A percentile compares a stretch with the other conserved stretches of the same genome.
These are phyloP conservation scores for Abrostola tripartita DNA, from an alignment of 2,888 invertebrate genomes.

Conservation along the genomic window DNA sequence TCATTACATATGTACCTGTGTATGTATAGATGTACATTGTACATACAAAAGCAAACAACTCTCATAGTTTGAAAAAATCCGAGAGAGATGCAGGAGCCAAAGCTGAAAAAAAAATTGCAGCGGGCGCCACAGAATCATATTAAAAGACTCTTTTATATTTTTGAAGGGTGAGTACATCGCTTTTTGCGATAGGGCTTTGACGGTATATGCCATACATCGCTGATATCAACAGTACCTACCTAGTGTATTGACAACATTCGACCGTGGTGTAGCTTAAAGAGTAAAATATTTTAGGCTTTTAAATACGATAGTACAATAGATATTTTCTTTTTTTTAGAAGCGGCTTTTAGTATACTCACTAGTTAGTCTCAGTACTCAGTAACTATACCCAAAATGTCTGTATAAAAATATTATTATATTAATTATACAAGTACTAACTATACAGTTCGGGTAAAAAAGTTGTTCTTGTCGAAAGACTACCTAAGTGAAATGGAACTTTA, in stretches of 20 bases:
- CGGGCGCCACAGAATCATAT: background rate
- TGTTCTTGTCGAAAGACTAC: too few relatives aligned
- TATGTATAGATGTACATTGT: background rate
- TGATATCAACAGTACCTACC: background rate
- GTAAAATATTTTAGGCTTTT: background rate
- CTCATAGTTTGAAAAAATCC: background rate
- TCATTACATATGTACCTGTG: background rate
- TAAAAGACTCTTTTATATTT: background rate
- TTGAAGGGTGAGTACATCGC: background rate
- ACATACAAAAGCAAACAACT: background rate
- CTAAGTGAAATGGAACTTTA: too few relatives aligned
- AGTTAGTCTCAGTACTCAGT: too few relatives aligned
- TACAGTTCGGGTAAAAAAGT: too few relatives aligned
- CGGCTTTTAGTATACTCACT: background rate
- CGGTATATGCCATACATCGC: background rate
- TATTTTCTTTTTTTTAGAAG: background rate
- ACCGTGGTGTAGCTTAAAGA: background rate
- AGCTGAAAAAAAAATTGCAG: background rate
- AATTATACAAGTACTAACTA: too few relatives aligned
- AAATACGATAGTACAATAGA: background rate
- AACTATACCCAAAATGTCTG: too few relatives aligned
- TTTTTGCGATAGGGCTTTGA: constrained; percentile 1
- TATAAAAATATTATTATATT: too few relatives aligned
- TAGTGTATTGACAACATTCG: background rate
- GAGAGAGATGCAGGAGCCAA: background rate